Conservation (phyloP, 2,113 vertebrate genomes). For the Lasiurus cinereus region DNA sequence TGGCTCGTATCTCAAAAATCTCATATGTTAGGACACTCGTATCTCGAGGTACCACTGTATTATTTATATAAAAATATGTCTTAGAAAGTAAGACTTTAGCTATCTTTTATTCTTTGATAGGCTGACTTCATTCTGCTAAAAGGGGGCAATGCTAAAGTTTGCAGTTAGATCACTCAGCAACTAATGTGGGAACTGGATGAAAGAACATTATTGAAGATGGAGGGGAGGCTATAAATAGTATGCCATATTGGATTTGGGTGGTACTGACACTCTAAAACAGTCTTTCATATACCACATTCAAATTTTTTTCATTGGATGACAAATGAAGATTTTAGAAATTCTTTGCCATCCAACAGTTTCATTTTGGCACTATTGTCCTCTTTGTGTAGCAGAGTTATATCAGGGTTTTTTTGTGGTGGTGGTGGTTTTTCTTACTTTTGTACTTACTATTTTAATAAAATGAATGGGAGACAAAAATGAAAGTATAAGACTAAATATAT, state of each 20-base stretch:
- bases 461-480: slow-evolving; percentile 31
- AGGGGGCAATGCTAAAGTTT: slow-evolving; percentile 19
- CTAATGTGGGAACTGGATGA: background rate
- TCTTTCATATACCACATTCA: background rate
- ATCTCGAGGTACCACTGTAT: too few species aligned
- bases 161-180: background rate
- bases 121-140: background rate
- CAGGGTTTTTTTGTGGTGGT: background rate
- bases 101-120: slow-evolving; percentile 37
- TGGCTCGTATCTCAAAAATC: too few species aligned
- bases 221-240: background rate
- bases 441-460: slow-evolving; percentile 28
- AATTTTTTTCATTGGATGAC: background rate
- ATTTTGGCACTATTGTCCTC: background rate
- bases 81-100: background rate
- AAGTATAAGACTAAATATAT: slow-evolving; percentile 15
- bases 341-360: background rate
- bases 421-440: background rate
- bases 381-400: background rate
- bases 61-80: background rate
- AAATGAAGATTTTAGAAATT: slow-evolving; percentile 23
- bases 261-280: background rate
- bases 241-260: background rate
- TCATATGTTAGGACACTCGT: too few species aligned
- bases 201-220: background rate